Percentiles rank a stretch among this genome's conserved stretches.
Evolutionary conservation across 1,140 invertebrate species (phyloP).

Genomic region (Sarcophaga peregrina): DNA sequence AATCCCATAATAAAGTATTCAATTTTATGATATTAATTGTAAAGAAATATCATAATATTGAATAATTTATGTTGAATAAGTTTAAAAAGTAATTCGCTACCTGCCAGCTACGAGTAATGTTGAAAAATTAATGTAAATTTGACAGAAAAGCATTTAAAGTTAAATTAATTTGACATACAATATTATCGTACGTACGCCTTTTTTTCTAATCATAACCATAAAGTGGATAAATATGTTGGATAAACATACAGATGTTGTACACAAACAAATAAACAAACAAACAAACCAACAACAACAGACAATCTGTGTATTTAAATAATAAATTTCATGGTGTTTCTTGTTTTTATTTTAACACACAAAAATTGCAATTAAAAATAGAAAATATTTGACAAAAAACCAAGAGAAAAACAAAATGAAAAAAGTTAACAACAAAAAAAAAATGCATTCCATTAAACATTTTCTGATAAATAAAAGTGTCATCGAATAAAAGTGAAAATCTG

Average conservation of each 20-base stretch:
- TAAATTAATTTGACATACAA: neutral
- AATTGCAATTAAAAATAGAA: no score
- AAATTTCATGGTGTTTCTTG: neutral
- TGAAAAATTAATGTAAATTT: conserved; percentile 14
- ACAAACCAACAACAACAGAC: neutral
- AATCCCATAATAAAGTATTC: neutral
- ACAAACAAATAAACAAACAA: neutral
- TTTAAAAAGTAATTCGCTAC: conserved; percentile 1
- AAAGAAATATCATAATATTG: neutral
- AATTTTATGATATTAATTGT: neutral
- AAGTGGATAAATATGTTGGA: neutral
- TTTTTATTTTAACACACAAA: no score
- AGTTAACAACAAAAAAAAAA: no score
- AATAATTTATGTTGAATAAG: neutral
- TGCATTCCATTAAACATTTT: no score
- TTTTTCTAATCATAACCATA: neutral
- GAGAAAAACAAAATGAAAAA: no score
- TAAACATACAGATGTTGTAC: neutral
- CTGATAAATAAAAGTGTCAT: neutral
- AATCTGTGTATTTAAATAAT: neutral
- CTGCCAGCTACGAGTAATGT: neutral
- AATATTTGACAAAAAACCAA: no score
- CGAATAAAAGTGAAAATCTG: neutral
- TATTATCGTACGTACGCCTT: neutral
- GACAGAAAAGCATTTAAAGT: neutral